Evolutionary conservation across 1,140 invertebrate genomes (phyloP).

Genomic region (Ceratina calcarata): DNA sequence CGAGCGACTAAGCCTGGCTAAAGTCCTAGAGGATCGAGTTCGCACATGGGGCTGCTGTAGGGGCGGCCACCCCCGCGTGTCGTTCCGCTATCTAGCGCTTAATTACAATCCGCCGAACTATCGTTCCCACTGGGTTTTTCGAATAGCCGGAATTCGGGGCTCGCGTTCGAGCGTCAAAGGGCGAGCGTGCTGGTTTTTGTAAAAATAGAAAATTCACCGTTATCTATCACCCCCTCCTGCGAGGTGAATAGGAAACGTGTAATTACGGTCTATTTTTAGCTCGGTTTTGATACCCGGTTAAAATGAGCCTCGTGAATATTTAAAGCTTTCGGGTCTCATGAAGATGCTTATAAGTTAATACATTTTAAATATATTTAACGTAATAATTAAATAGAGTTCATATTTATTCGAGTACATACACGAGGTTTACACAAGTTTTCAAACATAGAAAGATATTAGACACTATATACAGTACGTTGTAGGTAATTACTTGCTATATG

Average conservation of each 20-base stretch:
- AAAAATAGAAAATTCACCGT: constrained; percentile 2
- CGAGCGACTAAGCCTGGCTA: too few relatives aligned
- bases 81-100: constrained; percentile 25
- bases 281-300: background rate
- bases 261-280: background rate
- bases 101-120: constrained; percentile 24
- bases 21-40: constrained; percentile 1
- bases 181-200: background rate
- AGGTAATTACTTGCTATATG: background rate
- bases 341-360: too few relatives aligned
- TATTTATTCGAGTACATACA: constrained; percentile 24
- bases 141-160: background rate
- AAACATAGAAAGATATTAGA: background rate
- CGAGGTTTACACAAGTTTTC: constrained; percentile 8
- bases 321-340: too few relatives aligned
- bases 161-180: background rate
- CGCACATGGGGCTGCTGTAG: background rate
- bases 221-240: background rate
- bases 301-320: too few relatives aligned
- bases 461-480: constrained; percentile 34
- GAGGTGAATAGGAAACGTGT: background rate
- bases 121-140: background rate
- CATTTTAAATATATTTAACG: too few relatives aligned
- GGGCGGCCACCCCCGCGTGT: constrained; percentile 1
- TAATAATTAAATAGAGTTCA: constrained; percentile 31